Conservation (phyloP, 1,140 invertebrate species). For the Lepidurus couesii region DNA sequence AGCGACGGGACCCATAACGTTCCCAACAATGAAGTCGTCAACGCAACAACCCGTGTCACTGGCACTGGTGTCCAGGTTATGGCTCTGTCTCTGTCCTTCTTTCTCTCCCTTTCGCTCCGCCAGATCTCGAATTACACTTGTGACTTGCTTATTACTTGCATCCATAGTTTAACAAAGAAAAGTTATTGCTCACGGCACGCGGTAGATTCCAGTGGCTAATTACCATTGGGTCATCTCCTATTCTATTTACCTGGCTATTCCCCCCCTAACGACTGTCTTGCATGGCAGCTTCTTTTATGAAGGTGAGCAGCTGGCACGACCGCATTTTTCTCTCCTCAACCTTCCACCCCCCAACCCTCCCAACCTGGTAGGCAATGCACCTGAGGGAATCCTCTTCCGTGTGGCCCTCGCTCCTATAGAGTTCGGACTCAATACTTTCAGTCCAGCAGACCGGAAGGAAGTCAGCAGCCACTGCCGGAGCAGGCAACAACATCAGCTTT, state of each 20-base stretch:
- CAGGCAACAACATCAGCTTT: background rate
- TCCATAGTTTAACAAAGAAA: background rate
- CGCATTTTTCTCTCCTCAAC: background rate
- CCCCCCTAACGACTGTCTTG: slow-evolving; percentile 16
- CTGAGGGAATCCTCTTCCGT: background rate
- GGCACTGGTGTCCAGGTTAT: background rate
- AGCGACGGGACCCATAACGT: background rate
- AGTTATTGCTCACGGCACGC: slow-evolving; percentile 1
- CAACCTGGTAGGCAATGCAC: background rate
- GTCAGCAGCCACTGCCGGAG: slow-evolving; percentile 4
- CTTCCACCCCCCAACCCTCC: no score
- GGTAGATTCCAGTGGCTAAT: slow-evolving; percentile 4
- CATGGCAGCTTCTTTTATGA: slow-evolving; percentile 4
- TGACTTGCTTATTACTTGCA: background rate
- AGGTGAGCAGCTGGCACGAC: slow-evolving; percentile 10
- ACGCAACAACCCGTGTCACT: slow-evolving; percentile 7
- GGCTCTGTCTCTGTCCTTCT: background rate
- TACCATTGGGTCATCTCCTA: background rate
- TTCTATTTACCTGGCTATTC: background rate
- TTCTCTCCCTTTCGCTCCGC: background rate
- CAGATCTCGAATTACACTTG: background rate
- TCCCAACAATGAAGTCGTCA: slow-evolving; percentile 7
- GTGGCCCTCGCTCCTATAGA: background rate
- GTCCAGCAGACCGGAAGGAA: slow-evolving; percentile 13
- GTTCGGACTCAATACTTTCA: background rate